Conservation (phyloP, 1,140 invertebrate species). For the Pseudomyrmex sp. region DNA sequence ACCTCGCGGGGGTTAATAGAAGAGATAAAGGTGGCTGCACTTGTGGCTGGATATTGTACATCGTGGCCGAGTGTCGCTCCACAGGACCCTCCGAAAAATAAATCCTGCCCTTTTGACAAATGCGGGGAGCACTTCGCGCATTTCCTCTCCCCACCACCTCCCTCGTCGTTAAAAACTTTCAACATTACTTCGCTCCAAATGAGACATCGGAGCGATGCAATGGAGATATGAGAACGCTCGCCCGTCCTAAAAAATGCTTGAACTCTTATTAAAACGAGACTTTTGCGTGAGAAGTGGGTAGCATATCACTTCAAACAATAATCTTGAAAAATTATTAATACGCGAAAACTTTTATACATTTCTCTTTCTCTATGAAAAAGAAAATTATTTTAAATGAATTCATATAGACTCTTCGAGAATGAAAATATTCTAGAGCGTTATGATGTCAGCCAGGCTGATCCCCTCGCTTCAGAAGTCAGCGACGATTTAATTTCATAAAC, state of each 20-base stretch:
- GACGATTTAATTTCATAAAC: conserved; percentile 85
- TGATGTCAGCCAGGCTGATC: conserved; percentile 65
- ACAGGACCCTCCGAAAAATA: conserved; percentile 69
- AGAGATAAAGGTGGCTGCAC: conserved; percentile 82
- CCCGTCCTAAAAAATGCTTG: background rate
- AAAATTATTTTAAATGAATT: background rate
- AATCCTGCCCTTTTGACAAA: conserved; percentile 64
- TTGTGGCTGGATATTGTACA: conserved; percentile 76
- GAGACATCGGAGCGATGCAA: conserved; percentile 41
- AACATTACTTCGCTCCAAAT: conserved; percentile 39
- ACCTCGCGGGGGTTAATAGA: conserved; percentile 83
- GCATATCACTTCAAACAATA: background rate
- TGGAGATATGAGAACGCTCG: background rate
- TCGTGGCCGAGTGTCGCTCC: conserved; percentile 58
- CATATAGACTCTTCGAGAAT: background rate
- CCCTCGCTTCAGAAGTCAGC: conserved; percentile 76
- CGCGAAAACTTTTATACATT: too few relatives aligned
- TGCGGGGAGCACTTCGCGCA: conserved; percentile 15
- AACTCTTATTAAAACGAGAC: conserved; percentile 32
- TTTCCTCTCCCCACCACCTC: background rate
- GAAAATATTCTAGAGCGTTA: background rate
- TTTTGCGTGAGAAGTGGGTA: background rate
- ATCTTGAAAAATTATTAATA: background rate
- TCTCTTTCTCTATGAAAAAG: background rate
- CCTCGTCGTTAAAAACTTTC: conserved; percentile 49